Evolutionary conservation across 1,140 invertebrate species (phyloP), one percentile per base, ranked within the genome.

Genomic region (Aphelenchoides avenae): DNA sequence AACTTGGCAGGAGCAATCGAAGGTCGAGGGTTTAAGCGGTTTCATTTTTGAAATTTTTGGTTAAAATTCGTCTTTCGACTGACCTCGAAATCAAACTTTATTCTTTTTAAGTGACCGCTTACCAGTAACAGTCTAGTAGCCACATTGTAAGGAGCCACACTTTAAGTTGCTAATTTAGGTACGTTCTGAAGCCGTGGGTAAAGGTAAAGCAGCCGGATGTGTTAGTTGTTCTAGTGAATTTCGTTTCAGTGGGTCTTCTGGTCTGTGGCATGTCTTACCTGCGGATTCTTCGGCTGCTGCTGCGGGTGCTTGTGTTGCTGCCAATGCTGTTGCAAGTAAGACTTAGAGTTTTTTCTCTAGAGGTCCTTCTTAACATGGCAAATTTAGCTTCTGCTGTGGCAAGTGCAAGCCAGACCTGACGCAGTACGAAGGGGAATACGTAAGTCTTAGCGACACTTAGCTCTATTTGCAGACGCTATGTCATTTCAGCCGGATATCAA

Each of bases 111-210:
- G n/a, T n/a, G n/a, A n/a, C n/a, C n/a, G n/a, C n/a, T n/a, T n/a
- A n/a, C n/a, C n/a, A n/a, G n/a, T n/a, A n/a, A n/a, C n/a, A n/a
- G n/a, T n/a, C n/a, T n/a, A n/a, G n/a, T n/a, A n/a, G n/a, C n/a
- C n/a, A n/a, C n/a, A n/a, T n/a, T n/a, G n/a, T n/a, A n/a, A n/a
- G n/a, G n/a, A n/a, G n/a, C n/a, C n/a, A n/a, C n/a, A n/a, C n/a
- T n/a, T n/a, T n/a, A n/a, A n/a, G n/a, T n/a, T n/a, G 61, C 37
- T 78, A 77, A 56, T 76, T 77, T 27, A 79, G 78, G 42, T 73
- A 79, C 41, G 70, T 79, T 18, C 55, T 80, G 33, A 59, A 62
- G 29, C 75, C 75, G 9, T 74, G 71, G 71, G 42, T 74, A 29
- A 74, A 76, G 48, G 68, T 71, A 49, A 51, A 22, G 11, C 34